These are phyloP conservation scores for Goniozus legneri DNA, from an alignment of 1,140 invertebrate species.

Conservation along the genomic window DNA sequence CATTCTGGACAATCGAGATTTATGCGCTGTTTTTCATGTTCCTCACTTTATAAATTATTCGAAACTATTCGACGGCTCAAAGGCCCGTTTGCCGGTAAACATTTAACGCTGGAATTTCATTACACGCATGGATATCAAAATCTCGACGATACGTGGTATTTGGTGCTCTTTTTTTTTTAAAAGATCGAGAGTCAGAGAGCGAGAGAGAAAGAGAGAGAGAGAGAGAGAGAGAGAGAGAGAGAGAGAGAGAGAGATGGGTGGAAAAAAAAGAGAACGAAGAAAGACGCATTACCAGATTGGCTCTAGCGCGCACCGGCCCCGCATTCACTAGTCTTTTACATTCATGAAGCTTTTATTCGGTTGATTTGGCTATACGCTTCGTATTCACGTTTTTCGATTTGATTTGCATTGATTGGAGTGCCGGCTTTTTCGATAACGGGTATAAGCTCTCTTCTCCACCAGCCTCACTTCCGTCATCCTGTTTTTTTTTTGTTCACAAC, in stretches of 20 bases:
- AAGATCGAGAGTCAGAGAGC: not conserved
- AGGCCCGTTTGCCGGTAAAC: no score
- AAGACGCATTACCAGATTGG: slow-evolving; percentile 53
- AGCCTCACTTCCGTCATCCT: no score
- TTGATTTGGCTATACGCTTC: slow-evolving; percentile 51
- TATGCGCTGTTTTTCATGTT: no score
- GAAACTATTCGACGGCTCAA: no score
- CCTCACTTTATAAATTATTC: no score
- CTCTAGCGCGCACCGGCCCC: no score
- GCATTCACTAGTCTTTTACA: slow-evolving; percentile 51
- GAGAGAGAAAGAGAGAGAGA: not conserved
- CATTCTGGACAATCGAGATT: no score
- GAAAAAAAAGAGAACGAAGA: slow-evolving; percentile 11
- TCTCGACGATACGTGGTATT: slow-evolving; percentile 8
- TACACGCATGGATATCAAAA: slow-evolving; percentile 8
- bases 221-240: no score
- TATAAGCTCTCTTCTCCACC: not conserved
- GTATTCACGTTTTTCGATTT: slow-evolving; percentile 48
- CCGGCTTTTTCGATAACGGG: slow-evolving; percentile 31
- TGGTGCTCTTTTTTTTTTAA: slow-evolving; percentile 16
- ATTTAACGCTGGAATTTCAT: no score
- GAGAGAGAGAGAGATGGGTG: slow-evolving; percentile 1
- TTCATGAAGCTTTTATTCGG: slow-evolving; percentile 53
- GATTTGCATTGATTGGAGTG: slow-evolving; percentile 57
- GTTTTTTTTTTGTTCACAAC: no score